Conservation (phyloP, 1,140 invertebrate genomes). For the Rhyacophila brunnea region DNA sequence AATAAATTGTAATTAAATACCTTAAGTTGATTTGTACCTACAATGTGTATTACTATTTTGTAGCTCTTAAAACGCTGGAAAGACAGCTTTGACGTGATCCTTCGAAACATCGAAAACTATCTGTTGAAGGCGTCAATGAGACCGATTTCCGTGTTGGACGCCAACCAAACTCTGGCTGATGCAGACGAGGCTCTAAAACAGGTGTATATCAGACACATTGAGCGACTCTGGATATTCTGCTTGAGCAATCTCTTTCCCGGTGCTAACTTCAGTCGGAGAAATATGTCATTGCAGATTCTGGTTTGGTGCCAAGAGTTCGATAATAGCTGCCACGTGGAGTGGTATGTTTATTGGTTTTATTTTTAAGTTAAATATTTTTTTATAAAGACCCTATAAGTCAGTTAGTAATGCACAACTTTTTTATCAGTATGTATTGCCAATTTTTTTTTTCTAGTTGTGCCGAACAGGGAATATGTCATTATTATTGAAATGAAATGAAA, state of each 20-base stretch:
- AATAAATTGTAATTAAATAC: no score
- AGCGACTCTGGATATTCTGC: slow-evolving; percentile 54
- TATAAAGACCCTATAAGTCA: no score
- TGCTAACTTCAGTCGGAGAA: slow-evolving; percentile 69
- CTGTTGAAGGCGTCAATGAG: not conserved
- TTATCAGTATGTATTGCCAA: no score
- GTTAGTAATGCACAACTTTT: no score
- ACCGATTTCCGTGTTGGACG: not conserved
- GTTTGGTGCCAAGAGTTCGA: slow-evolving; percentile 40
- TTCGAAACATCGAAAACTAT: slow-evolving; percentile 15
- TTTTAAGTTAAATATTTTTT: no score
- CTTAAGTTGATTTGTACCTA: no score
- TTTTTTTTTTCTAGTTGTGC: no score
- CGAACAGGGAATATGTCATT: no score
- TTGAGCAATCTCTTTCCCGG: slow-evolving; percentile 62
- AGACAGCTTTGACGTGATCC: slow-evolving; percentile 19
- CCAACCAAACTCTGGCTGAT: slow-evolving; percentile 34
- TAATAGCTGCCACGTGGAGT: slow-evolving; percentile 19
- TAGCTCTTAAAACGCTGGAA: slow-evolving; percentile 24
- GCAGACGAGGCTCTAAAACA: slow-evolving; percentile 42
- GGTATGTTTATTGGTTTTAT: slow-evolving; percentile 7
- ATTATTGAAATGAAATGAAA: no score
- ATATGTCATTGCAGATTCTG: slow-evolving; percentile 60
- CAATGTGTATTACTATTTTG: not conserved
- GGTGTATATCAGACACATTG: slow-evolving; percentile 44